These are phyloP conservation scores for Falco berigora DNA, from an alignment of 2,797 vertebrate species.

Conservation along the genomic window DNA sequence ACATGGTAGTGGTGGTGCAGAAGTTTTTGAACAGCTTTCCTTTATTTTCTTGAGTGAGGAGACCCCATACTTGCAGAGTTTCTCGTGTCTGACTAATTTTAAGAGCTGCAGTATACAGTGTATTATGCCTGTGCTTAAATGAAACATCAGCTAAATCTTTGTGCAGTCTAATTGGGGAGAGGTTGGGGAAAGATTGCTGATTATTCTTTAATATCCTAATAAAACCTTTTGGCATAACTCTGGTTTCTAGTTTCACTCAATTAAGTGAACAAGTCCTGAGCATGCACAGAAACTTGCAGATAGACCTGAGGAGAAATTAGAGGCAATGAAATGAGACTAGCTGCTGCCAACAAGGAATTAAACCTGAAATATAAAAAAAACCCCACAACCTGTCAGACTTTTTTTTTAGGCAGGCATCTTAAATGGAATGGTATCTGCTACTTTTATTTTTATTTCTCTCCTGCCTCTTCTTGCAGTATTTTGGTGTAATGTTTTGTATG, in stretches of 20 bases:
- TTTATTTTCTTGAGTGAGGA: not conserved
- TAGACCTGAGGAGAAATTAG: conserved; percentile 35
- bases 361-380: not conserved
- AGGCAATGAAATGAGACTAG: conserved; percentile 4
- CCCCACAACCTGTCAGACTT: not conserved
- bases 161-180: not conserved
- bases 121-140: not conserved
- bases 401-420: not conserved
- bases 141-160: conserved; percentile 6
- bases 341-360: conserved; percentile 37
- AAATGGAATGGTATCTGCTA: not conserved
- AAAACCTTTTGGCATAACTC: conserved; percentile 42
- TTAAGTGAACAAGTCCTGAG: conserved; percentile 54
- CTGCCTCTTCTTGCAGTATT: not conserved
- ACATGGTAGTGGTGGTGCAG: not conserved
- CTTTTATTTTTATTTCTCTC: not conserved
- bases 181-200: conserved; percentile 1
- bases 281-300: conserved; percentile 32
- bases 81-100: not conserved
- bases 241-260: conserved; percentile 47
- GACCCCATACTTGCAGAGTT: not conserved
- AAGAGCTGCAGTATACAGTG: not conserved
- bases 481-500: not conserved
- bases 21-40: not conserved
- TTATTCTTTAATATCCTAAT: conserved; percentile 35